Base-by-base conservation (phyloP, 2,888 invertebrate genomes). In the Julus scandinavius region DNA sequence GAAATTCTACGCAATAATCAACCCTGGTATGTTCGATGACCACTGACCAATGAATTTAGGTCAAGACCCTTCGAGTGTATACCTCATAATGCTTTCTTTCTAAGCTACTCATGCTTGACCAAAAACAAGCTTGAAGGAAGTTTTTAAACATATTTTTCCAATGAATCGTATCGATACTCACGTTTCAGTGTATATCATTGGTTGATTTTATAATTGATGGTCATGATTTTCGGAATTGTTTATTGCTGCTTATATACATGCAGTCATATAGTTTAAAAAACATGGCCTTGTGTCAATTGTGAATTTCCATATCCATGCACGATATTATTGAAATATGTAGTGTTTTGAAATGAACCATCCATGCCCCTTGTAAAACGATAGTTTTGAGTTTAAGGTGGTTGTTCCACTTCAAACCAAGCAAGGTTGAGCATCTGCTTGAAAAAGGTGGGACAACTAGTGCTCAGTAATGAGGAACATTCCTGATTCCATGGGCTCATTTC, bases 81-180 rank as follows among this genome's bases (percentile, higher is more conserved):
- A 20, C 29, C 7, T 29, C 20, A 29, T 11, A n/a, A 72, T 29
- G 7, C n/a, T 17, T 45, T 45, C n/a, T 17, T 45, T 45, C 54
- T 17, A 54, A 11, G 54, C 54, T 54, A 54, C 17, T 54, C 54
- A 54, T 6, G n/a, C 58, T 63, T 63, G 6, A 63, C 58, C 72
- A 29, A 72, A 29, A 72, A 72, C 72, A 72, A 72, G 72, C 11
- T 20, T 1, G 45, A 45, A 45, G 45, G 45, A 45, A 45, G 45
- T 45, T 45, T 45, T 5, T 45, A 45, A 45, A 45, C 45, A 45
- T 45, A n/a, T 63, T 63, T 63, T 63, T 63, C 58, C 58, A 17
- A 63, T 63, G 58, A 63, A 63, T n/a, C 17, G 58, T 63, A n/a
- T 63, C 58, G 58, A 63, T 63, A 63, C 1, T 63, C 58, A n/a